These are phyloP conservation scores for Capromys pilorides DNA, from an alignment of 2,797 vertebrate species.

Conservation along the genomic window DNA sequence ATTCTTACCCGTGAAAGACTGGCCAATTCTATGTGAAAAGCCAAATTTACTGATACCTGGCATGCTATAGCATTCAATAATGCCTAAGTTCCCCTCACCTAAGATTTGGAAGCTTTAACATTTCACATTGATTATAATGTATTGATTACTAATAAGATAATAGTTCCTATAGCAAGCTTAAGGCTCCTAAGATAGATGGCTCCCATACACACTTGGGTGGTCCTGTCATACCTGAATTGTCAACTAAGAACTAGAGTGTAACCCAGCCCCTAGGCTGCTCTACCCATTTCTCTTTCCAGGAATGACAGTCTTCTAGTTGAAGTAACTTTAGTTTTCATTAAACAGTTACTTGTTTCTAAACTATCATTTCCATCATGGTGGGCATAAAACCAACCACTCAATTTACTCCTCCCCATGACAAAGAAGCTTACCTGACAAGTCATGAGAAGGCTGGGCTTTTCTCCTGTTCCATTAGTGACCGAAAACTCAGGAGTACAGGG, in stretches of 20 bases:
- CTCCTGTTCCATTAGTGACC: conserved; percentile 85
- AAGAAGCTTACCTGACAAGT: conserved; percentile 89
- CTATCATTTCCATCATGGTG: not conserved
- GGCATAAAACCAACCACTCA: not conserved
- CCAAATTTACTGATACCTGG: not conserved
- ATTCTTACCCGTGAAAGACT: not conserved
- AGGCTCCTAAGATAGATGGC: not conserved
- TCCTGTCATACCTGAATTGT: not conserved
- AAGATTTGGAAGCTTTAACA: not conserved
- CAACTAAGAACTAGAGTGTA: not conserved
- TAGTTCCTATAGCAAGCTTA: not conserved
- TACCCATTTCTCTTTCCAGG: not conserved
- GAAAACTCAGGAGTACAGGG: conserved; percentile 90
- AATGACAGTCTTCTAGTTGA: not conserved
- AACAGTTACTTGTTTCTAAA: not conserved
- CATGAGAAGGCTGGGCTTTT: conserved; percentile 89
- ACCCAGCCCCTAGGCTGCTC: not conserved
- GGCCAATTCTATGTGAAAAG: not conserved
- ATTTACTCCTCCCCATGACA: accelerated
- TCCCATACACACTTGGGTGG: not conserved
- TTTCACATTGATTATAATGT: not conserved
- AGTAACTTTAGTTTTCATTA: not conserved
- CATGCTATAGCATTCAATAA: not conserved
- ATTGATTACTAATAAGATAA: not conserved
- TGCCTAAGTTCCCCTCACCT: not conserved